Conservation (phyloP, 2,888 invertebrate species). For the Apamea epomidion region DNA sequence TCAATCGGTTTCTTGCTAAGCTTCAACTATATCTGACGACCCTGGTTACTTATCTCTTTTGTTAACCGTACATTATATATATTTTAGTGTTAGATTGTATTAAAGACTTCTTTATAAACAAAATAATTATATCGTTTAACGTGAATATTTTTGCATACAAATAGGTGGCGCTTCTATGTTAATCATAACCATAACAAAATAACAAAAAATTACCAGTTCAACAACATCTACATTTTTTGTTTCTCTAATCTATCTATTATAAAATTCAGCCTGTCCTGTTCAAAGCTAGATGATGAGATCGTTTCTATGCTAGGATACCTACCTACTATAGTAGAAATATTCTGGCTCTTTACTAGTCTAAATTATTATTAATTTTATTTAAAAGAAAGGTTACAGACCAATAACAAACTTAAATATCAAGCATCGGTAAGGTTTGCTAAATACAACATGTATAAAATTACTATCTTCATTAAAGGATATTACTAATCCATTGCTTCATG, state of each 20-base stretch:
- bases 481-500: too few species aligned
- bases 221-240: not conserved
- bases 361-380: not conserved
- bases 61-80: too few species aligned
- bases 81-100: too few species aligned
- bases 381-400: not conserved
- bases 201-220: not conserved
- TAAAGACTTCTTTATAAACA: not conserved
- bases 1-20: too few species aligned
- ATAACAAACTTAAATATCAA: not conserved
- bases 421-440: not conserved
- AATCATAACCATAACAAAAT: not conserved
- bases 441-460: not conserved
- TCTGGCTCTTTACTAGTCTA: too few species aligned
- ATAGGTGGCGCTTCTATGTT: not conserved
- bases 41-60: too few species aligned
- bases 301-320: too few species aligned
- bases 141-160: not conserved
- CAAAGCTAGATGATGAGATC: not conserved
- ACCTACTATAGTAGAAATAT: not conserved
- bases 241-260: not conserved
- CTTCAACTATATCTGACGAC: too few species aligned
- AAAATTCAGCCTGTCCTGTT: not conserved
- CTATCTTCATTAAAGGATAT: not conserved
- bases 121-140: not conserved